Base-by-base conservation (phyloP, 2,113 vertebrate species). In the Lycaon pictus region DNA sequence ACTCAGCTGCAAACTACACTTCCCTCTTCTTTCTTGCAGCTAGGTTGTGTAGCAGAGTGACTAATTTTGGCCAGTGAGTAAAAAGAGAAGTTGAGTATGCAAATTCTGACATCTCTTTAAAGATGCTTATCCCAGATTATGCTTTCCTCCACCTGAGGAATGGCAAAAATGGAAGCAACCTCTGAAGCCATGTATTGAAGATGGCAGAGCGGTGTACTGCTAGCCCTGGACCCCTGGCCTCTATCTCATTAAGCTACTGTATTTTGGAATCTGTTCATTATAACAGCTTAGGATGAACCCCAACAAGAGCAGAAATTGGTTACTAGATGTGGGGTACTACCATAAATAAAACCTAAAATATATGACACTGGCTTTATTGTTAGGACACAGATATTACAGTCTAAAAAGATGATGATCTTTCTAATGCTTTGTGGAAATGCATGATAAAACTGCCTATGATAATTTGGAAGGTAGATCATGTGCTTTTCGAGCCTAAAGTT, bases 221-320 rank as follows among this genome's bases (percentile, higher is more conserved):
- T 62, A 79, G 62, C 60, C 32, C 32, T 16, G 37, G 37, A 56
- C 29, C 37, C 53, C 25, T 53, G 22, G 35, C 60, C 37, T 69
- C 58, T 89, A 77, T 77, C 60, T 56, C 48, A 85, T 67, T 71
- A 84, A 92, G 69, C 60, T 83, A 48, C 16, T 84, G 25, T 83
- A 76, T 77, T 83, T 83, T 95, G 53, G 53, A 62, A 43, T 88
- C 15, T 32, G 25, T 96, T 88, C 60, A 67, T 69, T 76, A 83
- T 12, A 82, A 91, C 35, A 88, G 32, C 37, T 88, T 92, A 88
- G 43, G 60, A 62, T 79, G 69, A 77, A 16, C 13, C 88, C 8
- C 83, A 83, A 77, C 37, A 43, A 95, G 67, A 53, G 71, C 9
- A 88, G 71, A 77, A 95, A 92, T 25, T 35, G 43, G 55, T 62